Base-by-base conservation (phyloP, 2,113 vertebrate species). In the Accipiter virgatus region DNA sequence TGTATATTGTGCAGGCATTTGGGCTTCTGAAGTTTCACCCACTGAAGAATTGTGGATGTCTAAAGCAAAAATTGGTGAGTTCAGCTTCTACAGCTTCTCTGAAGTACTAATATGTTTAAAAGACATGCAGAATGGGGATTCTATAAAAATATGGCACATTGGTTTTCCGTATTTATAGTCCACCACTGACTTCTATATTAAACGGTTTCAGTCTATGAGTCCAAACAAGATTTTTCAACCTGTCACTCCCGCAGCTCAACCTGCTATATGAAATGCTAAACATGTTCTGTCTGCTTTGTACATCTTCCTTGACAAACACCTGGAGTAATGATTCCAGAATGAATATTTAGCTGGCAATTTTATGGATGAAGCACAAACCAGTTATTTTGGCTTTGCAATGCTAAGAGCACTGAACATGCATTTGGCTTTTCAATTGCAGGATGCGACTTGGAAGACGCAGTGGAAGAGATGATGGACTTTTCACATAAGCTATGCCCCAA, bases 141-240 rank as follows among this genome's bases (percentile, higher is more conserved):
- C 36, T 63, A 11, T 85, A 88, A 95, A 97, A 95, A 81, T 29
- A 71, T 74, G 78, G 88, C 89, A 73, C 73, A 13, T n/a, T 71
- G 47, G 61, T 67, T 95, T 95, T 96, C 86, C 88, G 47, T 92
- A 75, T 97, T 95, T 92, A 92, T 85, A 89, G 82, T 52, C 71
- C 88, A 95, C 53, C 36, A 29, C n/a, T 92, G 82, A 94, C 61
- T 91, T 94, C 93, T 93, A 22, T 92, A 95, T 96, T 93, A 93
- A 95, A 92, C 1, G 5, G 61, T 87, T 97, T 95, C 94, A 88
- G 88, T 90, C 87, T 81, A 25, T 52, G 93, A 91, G 92, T 55
- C 92, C 63, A 95, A 97, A 94, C 75, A 93, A 95, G 94, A 90
- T 96, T 94, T 95, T 95, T 95, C 93, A 89, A 77, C 62, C 93